Evolutionary conservation across 2,797 vertebrate genomes (phyloP), one percentile per base, ranked within the genome.

Genomic region (Pipistrellus kuhlii): DNA sequence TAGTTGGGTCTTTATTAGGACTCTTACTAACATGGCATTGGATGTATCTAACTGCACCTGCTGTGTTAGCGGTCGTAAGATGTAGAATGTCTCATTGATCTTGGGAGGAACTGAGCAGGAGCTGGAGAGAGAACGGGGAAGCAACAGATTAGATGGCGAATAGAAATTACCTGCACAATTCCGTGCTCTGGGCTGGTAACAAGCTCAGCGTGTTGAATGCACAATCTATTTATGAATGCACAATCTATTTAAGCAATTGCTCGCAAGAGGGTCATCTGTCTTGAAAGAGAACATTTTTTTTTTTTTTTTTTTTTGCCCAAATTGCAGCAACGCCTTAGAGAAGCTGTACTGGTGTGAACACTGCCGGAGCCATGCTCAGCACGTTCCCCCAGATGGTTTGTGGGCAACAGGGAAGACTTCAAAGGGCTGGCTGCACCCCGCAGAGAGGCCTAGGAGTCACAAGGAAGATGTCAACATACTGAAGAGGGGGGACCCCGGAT

Each of bases 1-100:
- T 96, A 95, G 96, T 96, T 95, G 76, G 30, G 73, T 81, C 83
- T 91, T 97, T 95, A 75, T 97, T 96, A 95, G 80, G 90, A 88
- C 69, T 77, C 53, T 95, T 95, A 91, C 91, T 93, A 95, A 89
- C 69, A 84, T 59, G 84, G 64, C 90, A 80, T 78, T 90, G 84
- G 69, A 91, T 88, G 51, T 85, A 62, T 91, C 85, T 91, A 87
- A 88, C 20, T 27, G 53, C 51, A 89, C 90, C 91, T 90, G 93
- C 93, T 95, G 86, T 90, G 93, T 85, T 76, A 92, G 51, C 46
- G 68, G 94, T 71, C 5, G 0, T 94, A 90, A 83, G 12, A 76
- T 93, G 71, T 92, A 59, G 81, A 90, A 95, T 81, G 93, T 76
- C 82, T 72, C 53, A 86, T 72, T 18, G 95, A 41, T 86, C 53